Conservation (phyloP, 1,140 invertebrate genomes). For the Forficula auricularia region DNA sequence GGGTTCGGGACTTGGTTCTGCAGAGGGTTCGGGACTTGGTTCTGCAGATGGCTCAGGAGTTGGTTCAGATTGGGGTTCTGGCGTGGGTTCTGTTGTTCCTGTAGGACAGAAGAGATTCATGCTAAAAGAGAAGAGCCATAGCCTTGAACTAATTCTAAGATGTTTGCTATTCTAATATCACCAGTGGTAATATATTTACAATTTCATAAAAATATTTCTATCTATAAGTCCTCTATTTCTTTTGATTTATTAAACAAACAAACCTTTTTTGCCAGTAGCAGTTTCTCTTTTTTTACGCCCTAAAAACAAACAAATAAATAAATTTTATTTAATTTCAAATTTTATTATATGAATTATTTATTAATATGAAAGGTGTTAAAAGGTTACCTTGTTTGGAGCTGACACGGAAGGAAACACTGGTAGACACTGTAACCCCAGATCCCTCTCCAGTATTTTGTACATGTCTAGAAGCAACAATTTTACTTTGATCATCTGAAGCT, state of each 20-base stretch:
- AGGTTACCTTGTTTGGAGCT: slow-evolving; percentile 36
- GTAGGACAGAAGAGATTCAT: neutral
- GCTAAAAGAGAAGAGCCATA: neutral
- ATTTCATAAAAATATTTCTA: no score
- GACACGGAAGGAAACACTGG: slow-evolving; percentile 52
- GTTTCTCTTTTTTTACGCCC: slow-evolving; percentile 7
- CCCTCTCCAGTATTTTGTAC: slow-evolving; percentile 11
- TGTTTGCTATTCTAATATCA: no score
- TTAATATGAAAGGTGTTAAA: no score
- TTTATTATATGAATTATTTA: no score
- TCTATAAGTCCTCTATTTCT: no score
- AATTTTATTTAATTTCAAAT: no score
- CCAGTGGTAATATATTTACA: no score
- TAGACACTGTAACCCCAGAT: slow-evolving; percentile 43
- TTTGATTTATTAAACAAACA: no score
- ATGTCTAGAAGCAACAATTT: slow-evolving; percentile 1
- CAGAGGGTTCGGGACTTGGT: slow-evolving; percentile 13
- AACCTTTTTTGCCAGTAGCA: neutral
- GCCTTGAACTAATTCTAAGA: no score
- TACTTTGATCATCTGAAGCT: slow-evolving; percentile 6
- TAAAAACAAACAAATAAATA: slow-evolving; percentile 3
- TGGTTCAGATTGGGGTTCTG: slow-evolving; percentile 17
- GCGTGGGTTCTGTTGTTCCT: slow-evolving; percentile 16
- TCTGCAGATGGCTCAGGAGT: slow-evolving; percentile 20
- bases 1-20: slow-evolving; percentile 12